Evolutionary conservation across 1,140 invertebrate genomes (phyloP), one percentile per base, ranked within the genome.

Genomic region (Rhyacophila brunnea): DNA sequence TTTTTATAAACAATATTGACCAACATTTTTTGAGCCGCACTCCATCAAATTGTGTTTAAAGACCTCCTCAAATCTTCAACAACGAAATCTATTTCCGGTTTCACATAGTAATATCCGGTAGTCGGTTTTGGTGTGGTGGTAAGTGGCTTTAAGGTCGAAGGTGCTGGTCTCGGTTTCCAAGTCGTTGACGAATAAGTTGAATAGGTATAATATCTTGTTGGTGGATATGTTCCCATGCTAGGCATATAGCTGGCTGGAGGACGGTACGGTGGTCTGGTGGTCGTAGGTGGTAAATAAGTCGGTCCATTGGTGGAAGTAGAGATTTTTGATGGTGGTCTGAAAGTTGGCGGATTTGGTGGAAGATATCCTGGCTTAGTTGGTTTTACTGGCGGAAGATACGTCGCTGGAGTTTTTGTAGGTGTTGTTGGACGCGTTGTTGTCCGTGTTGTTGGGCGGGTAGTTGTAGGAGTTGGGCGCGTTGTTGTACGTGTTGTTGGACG

Each of bases 21-120:
- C 20, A 15, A 4, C 3, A 15, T 6, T 44, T 44, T 9, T 44
- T 46, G 13, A 15, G 18, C 3, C 23, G 23, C 23, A 28, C 23
- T 3, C 4, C 23, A 28, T 28, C 23, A 28, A n/a, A n/a, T 28
- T 28, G 9, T 5, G 3, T 28, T 28, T 28, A 28, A 28, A 14
- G 35, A 14, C n/a, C 18, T 35, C 14, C 32, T 47, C 3, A 57
- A 18, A 20, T 42, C 56, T 58, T 58, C 46, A n/a, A 45, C 23
- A 1, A 13, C 10, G 15, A 58, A 58, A 9, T 23, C 11, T 6
- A 35, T 6, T 1, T 20, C 1, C 6, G 57, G 57, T 13, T 47
- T 59, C 14, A 52, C 32, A 28, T 52, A 59, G 35, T 19, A 45
- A 18, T 59, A 59, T 35, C 48, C 57, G 9, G 57, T 59, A 1